Percentiles rank a stretch among this genome's conserved stretches.
These are phyloP conservation scores for Montipora efflorescens DNA, from an alignment of 64 coral and sea anemone species.

Conservation along the genomic window DNA sequence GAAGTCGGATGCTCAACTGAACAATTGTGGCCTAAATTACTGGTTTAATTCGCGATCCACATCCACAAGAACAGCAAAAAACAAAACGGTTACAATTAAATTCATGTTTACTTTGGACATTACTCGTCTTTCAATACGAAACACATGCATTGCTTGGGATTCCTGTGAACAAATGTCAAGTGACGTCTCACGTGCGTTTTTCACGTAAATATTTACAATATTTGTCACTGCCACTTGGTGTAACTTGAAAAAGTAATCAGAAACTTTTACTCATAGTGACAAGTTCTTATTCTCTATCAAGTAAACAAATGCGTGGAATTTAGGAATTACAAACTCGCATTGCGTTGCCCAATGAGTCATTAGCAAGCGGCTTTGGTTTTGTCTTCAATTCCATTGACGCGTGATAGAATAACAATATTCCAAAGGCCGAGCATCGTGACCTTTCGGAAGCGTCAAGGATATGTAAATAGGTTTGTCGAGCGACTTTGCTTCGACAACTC, in stretches of 20 bases:
- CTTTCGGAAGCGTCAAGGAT: slow-evolving; percentile 1
- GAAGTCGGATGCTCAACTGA: too few relatives aligned
- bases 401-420: slow-evolving; percentile 7
- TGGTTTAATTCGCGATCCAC: too few relatives aligned
- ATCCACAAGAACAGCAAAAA: too few relatives aligned
- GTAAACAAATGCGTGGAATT: background rate
- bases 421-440: slow-evolving; percentile 4
- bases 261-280: background rate
- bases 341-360: background rate
- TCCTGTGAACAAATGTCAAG: too few relatives aligned
- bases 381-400: slow-evolving; percentile 37
- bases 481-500: background rate
- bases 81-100: too few relatives aligned
- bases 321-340: slow-evolving; percentile 6
- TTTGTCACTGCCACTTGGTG: too few relatives aligned
- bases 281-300: background rate
- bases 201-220: too few relatives aligned
- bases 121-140: too few relatives aligned
- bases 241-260: background rate
- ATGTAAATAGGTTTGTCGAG: background rate
- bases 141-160: too few relatives aligned
- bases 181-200: too few relatives aligned
- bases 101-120: too few relatives aligned
- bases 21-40: too few relatives aligned
- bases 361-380: background rate